Base-by-base conservation (phyloP, 2,797 vertebrate genomes). In the Erpetoichthys calabaricus region DNA sequence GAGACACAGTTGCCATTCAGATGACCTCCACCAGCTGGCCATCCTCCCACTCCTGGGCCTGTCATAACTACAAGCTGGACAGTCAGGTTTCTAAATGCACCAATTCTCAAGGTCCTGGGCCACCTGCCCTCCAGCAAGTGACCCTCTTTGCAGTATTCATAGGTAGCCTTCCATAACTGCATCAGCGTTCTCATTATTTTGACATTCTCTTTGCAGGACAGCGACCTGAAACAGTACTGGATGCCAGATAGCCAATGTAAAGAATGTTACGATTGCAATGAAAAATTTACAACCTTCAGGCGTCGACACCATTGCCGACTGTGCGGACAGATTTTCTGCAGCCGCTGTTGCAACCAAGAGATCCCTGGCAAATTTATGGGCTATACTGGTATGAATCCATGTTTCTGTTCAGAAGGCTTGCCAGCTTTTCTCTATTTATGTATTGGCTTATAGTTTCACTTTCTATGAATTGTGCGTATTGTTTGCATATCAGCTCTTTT, bases 311-410 rank as follows among this genome's bases (percentile, higher is more conserved):
- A 99, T 64, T 99, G 96, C 73, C 84, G 96, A 1, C 80, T 99
- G 2, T 99, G 96, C 46, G 96, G 95, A 2, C 96, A 98, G 79
- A 99, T 99, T 70, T 99, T 99, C 77, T 99, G 95, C 68, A 99
- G 96, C 74, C 89, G 96, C 67, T 99, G 96, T 77, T 99, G 96
- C 77, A 98, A 94, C 79, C 96, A 99, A 75, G 96, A 99, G 73
- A 99, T 99, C 61, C 94, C 96, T 8, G 96, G 96, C 56, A 98
- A 96, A 78, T 99, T 97, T 79, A 99, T 99, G 96, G 96, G 95
- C 61, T 99, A 99, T 75, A 96, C 96, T 51, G 96, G 96, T 97
- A 69, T 62, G 52, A 44, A 51, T 47, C n/a, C 50, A 3, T 4
- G 47, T 49, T n/a, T 49, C 4, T 49, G 3, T n/a, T 7, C n/a